Base-by-base conservation (phyloP, 2,797 vertebrate genomes). In the Meriones psammophilus region DNA sequence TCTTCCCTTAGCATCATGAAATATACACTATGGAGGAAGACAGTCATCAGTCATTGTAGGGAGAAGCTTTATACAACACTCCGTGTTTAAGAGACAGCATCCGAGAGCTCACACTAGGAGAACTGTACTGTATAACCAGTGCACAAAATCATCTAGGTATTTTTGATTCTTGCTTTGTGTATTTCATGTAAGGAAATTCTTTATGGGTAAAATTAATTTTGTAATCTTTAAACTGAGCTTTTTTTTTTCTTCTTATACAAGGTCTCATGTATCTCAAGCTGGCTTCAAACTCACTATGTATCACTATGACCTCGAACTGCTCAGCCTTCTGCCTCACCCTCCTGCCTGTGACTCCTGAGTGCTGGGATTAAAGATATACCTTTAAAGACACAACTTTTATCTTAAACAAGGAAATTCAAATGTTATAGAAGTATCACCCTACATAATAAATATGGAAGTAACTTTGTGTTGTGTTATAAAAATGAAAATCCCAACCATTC, bases 31-130 rank as follows among this genome's bases (percentile, higher is more conserved):
- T 71, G 26, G 54, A 58, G 62, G 56, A 50, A 66, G 2, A 3
- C 1, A 33, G 15, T 50, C 50, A 22, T 56, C 4, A 26, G 18
- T 54, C 74, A 46, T 2, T 8, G 3, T 24, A 14, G 28, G 58
- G 62, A 94, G 80, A 46, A 8, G 7, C 66, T 85, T 39, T 46
- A 64, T 39, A 73, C 20, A 54, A 8, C 56, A 50, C 20, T 88
- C 66, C 42, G 24, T 8, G 26, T 33, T 91, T 85, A 33, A 0
- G 2, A 24, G 56, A 15, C 13, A 7, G 5, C 28, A 66, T 69
- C n/a, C 66, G 93, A 96, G 95, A 97, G 96, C 93, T 95, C 97
- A 95, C 86, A 81, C 95, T 97, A 77, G 81, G 54, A 64, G 18
- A 79, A 71, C 1, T 58, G 24, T 69, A 3, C 8, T 8, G 8